Evolutionary conservation across 2,888 invertebrate genomes (phyloP).

Genomic region (Coecobrya sp.): DNA sequence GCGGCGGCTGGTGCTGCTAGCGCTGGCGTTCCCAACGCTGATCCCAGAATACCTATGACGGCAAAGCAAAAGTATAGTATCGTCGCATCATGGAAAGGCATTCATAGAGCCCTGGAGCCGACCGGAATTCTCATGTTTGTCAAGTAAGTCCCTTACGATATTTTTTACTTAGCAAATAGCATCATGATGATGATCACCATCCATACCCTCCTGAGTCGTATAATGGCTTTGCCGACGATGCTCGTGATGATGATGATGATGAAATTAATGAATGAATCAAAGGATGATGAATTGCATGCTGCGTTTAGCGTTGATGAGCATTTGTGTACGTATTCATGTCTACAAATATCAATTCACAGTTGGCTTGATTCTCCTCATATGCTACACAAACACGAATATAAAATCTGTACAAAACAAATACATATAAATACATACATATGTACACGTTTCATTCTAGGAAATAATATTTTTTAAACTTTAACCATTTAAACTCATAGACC

Average conservation of each 20-base stretch:
- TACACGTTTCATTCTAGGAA: no score
- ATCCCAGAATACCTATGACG: conserved; percentile 94
- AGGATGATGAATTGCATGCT: neutral
- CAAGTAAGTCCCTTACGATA: conserved; percentile 91
- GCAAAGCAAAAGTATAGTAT: conserved; percentile 96
- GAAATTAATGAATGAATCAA: conserved; percentile 32
- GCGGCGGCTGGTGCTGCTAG: conserved; percentile 48
- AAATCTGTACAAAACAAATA: neutral
- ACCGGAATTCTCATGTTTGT: conserved; percentile 97
- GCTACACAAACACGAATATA: no score
- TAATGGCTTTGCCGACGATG: neutral
- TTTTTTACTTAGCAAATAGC: conserved; percentile 31
- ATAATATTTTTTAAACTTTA: no score
- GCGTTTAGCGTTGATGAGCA: neutral
- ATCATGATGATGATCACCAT: neutral
- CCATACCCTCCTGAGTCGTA: neutral
- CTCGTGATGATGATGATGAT: neutral
- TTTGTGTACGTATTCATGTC: neutral
- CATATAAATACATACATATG: neutral
- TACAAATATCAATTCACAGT: neutral
- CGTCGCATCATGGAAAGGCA: conserved; percentile 97
- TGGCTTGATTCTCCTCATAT: neutral
- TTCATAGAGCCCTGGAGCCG: conserved; percentile 95
- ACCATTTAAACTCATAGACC: no score
- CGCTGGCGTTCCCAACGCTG: conserved; percentile 87